Conservation (phyloP, 2,888 invertebrate genomes). For the Tipula confusa region DNA sequence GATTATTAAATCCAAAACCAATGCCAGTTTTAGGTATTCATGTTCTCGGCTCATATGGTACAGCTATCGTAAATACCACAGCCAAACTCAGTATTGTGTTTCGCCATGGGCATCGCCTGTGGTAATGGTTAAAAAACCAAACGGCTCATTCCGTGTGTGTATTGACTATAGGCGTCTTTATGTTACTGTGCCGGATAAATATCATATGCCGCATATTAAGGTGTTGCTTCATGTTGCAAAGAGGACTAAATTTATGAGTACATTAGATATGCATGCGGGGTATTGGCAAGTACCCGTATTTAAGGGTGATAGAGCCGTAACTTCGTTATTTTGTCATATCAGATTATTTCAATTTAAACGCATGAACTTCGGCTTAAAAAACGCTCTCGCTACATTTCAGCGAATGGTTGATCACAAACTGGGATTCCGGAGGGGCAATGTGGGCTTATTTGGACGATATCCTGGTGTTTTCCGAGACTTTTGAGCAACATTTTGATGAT, state of each 20-base stretch:
- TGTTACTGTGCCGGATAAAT: slow-evolving; percentile 40
- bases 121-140: slow-evolving; percentile 38
- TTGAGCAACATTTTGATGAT: too few species aligned
- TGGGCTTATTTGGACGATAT: neutral
- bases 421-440: neutral
- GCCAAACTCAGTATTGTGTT: too few species aligned
- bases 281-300: too few species aligned
- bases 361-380: slow-evolving; percentile 43
- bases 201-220: slow-evolving; percentile 46
- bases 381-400: too few species aligned
- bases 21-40: too few species aligned
- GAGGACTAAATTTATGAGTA: slow-evolving; percentile 40
- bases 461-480: too few species aligned
- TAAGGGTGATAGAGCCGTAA: too few species aligned
- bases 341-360: slow-evolving; percentile 41
- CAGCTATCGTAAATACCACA: too few species aligned
- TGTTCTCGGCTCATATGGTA: too few species aligned
- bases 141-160: slow-evolving; percentile 37
- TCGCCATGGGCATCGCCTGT: slow-evolving; percentile 37
- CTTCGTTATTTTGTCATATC: slow-evolving; percentile 42
- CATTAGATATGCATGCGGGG: slow-evolving; percentile 41
- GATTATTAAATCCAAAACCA: too few species aligned
- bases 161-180: slow-evolving; percentile 40
- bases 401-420: too few species aligned
- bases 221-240: slow-evolving; percentile 44